Base-by-base conservation (phyloP, 2,113 vertebrate genomes). In the Dicerorhinus sumatrensis region DNA sequence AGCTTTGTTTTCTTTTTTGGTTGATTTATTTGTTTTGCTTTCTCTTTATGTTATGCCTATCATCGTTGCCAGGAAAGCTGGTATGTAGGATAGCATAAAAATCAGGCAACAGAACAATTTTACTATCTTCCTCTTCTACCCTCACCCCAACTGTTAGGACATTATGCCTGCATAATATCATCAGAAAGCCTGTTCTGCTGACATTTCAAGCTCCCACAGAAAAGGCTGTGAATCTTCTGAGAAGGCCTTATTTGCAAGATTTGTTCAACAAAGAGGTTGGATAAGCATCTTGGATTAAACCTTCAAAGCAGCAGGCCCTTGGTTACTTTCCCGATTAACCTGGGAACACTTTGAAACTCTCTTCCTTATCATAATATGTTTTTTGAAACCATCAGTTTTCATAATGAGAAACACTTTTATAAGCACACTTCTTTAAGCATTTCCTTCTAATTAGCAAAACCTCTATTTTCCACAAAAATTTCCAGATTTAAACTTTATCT, bases 231-330 rank as follows among this genome's bases (percentile, higher is more conserved):
- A 88, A 36, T 96, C 73, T 95, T 81, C 76, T 88, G 54, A 96
- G 90, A 96, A 73, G 85, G 46, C 31, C 94, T 95, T 96, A 90
- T 94, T 97, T 97, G 96, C 81, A 92, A 94, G 72, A 92, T 97
- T 97, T 98, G 88, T 83, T 97, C 85, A 97, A 94, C 97, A 97
- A 83, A 98, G 72, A 91, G 56, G n/a, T 20, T 91, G 93, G 95
- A 96, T 97, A 97, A 97, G 79, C 88, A 96, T 96, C 94, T 96
- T 89, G 94, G 88, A 96, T 98, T 97, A 98, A 97, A 89, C 94
- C 91, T 97, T 95, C 94, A 94, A 95, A 96, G 97, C 84, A 62
- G 87, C 70, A 84, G 92, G 86, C 87, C 90, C 94, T 97, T 89
- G 62, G 36, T 86, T 96, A 79, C 76, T 94, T 88, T 77, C 76